Evolutionary conservation across 2,888 invertebrate genomes (phyloP), one percentile per base, ranked within the genome.

Genomic region (Morpho achilles): DNA sequence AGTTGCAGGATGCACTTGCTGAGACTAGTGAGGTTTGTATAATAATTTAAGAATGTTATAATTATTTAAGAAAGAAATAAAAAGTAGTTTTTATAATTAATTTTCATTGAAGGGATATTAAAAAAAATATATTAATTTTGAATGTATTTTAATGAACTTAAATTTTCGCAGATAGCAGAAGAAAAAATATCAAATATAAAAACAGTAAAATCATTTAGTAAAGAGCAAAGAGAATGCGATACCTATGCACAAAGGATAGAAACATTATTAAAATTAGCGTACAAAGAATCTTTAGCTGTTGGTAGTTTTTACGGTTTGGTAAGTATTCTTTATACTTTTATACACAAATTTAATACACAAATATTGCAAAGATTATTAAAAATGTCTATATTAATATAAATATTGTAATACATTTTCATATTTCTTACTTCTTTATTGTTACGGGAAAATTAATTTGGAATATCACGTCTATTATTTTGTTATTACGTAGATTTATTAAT

Each of bases 241-340:
- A 80, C 88, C 0, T 99, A 97, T 74, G 88, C 91, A 43, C 74
- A 80, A 0, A 93, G 94, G 69, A 93, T 98, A 58, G 85, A 93
- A 40, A 91, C 94, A 50, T 93, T 98, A 22, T 84, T 99, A 57
- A 75, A 91, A 46, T 85, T 98, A 56, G 96, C 96, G 2, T 96
- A 96, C 75, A 96, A 94, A 73, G 98, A 99, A 80, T 95, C 97
- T 3, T 87, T 95, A 66, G 97, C 97, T 6, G 94, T 95, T 66
- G 97, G 97, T 9, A 88, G 96, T 65, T 99, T 99, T 91, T 99
- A 96, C 88, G 98, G 97, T 68, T 91, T 96, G 93, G 97, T 96
- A 69, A 79, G 83, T 59, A 57, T 42, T 53, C 55, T 53, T 58
- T 51, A 23, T 32, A 32, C 4, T 32, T 32, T 32, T 5, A 32